phyloP scores from a whole-genome alignment of 2,888 invertebrate genomes.

The Cerastis leucographa region DNA sequence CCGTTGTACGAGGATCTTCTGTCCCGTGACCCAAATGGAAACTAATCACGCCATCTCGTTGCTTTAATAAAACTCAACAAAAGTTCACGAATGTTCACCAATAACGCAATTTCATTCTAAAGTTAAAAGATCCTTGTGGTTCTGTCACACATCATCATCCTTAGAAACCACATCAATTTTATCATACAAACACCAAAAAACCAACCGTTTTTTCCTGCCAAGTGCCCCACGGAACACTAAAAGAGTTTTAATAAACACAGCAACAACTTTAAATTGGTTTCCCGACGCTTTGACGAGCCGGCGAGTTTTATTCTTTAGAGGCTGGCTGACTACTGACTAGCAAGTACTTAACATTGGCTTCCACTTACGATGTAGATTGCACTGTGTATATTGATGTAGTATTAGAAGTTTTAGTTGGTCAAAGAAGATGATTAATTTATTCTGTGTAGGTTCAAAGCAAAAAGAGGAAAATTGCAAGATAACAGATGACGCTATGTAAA shows the following conservation, averaged over 20 bases:
- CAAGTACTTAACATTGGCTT: slow-evolving; percentile 51
- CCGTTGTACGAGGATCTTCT: background rate
- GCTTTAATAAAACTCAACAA: background rate
- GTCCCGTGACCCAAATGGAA: background rate
- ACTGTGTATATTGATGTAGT: slow-evolving; percentile 17
- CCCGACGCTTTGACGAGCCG: slow-evolving; percentile 58
- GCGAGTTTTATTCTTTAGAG: slow-evolving; percentile 53
- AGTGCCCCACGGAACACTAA: slow-evolving; percentile 45
- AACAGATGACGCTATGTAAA: too few species aligned
- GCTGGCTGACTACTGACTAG: slow-evolving; percentile 20
- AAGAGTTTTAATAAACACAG: slow-evolving; percentile 60
- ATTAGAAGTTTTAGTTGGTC: slow-evolving; percentile 29
- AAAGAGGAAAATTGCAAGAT: too few species aligned
- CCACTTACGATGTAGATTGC: slow-evolving; percentile 47
- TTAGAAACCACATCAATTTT: background rate
- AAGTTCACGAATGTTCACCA: background rate
- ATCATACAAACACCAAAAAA: background rate
- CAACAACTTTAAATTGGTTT: slow-evolving; percentile 65
- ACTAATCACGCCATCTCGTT: background rate
- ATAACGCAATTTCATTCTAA: background rate
- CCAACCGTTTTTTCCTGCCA: background rate
- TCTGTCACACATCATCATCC: background rate
- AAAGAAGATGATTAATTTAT: background rate
- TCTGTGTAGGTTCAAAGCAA: background rate
- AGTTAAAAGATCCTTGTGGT: background rate